A percentile compares a stretch with the other conserved stretches of the same genome.
phyloP scores from a whole-genome alignment of 2,797 vertebrate genomes.

The Protonibea diacanthus region DNA sequence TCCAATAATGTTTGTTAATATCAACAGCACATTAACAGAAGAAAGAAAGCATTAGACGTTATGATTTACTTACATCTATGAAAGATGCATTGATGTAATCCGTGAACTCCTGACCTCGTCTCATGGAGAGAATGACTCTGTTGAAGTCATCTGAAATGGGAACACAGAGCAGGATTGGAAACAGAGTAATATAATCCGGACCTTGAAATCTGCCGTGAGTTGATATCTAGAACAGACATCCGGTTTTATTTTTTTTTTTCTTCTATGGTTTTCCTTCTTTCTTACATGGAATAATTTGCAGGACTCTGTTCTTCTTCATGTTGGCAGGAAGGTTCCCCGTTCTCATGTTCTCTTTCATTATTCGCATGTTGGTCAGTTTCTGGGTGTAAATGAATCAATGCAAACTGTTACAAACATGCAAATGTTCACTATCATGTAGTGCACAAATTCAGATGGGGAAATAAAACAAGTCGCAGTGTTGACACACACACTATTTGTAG shows the following conservation, averaged over 20 bases:
- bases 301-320: slow-evolving; percentile 98
- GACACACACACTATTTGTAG: too few species aligned
- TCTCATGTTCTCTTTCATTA: slow-evolving; percentile 99
- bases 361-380: slow-evolving; percentile 97
- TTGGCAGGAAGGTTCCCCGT: slow-evolving; percentile 96
- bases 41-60: neutral
- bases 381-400: slow-evolving; percentile 61
- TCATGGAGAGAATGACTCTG: slow-evolving; percentile 98
- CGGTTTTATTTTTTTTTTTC: neutral
- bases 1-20: neutral
- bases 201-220: neutral
- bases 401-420: slow-evolving; percentile 4
- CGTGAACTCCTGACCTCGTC: slow-evolving; percentile 95
- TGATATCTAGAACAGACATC: neutral
- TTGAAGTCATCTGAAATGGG: slow-evolving; percentile 94
- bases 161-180: neutral
- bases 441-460: neutral
- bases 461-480: neutral
- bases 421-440: neutral
- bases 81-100: slow-evolving; percentile 98
- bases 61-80: slow-evolving; percentile 90
- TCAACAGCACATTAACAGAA: neutral
- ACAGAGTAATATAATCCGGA: too few species aligned
- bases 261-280: neutral
- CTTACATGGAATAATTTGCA: slow-evolving; percentile 99